Percentiles rank a stretch among this genome's conserved stretches.
These are phyloP conservation scores for Cyaniris semiargus DNA, from an alignment of 2,888 invertebrate species.

Conservation along the genomic window DNA sequence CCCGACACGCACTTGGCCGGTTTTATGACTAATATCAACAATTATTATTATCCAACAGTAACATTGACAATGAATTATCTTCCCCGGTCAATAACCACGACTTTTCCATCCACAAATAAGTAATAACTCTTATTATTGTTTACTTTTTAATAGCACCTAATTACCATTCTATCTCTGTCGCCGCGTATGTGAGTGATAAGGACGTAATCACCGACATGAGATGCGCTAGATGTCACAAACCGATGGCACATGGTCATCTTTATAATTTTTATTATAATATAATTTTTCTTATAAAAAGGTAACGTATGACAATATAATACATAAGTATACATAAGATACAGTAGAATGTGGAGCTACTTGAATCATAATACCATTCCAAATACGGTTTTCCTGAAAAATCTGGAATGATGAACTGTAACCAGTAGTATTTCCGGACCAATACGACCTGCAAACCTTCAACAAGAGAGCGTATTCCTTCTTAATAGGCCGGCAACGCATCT, in stretches of 20 bases:
- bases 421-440: too few species aligned
- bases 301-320: too few species aligned
- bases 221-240: background rate
- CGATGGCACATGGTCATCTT: background rate
- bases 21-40: background rate
- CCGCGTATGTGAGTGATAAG: conserved; percentile 20
- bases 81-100: background rate
- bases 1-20: too few species aligned
- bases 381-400: too few species aligned
- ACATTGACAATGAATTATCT: conserved; percentile 1
- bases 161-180: background rate
- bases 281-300: too few species aligned
- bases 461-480: too few species aligned
- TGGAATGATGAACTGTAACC: too few species aligned
- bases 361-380: too few species aligned
- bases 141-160: background rate
- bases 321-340: too few species aligned
- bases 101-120: background rate
- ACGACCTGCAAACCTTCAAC: too few species aligned
- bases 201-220: background rate
- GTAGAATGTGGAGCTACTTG: too few species aligned
- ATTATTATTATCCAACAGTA: background rate
- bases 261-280: background rate
- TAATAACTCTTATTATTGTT: conserved; percentile 14
- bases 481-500: too few species aligned